phyloP scores from a whole-genome alignment of 1,140 invertebrate genomes.

The Apis florea region DNA sequence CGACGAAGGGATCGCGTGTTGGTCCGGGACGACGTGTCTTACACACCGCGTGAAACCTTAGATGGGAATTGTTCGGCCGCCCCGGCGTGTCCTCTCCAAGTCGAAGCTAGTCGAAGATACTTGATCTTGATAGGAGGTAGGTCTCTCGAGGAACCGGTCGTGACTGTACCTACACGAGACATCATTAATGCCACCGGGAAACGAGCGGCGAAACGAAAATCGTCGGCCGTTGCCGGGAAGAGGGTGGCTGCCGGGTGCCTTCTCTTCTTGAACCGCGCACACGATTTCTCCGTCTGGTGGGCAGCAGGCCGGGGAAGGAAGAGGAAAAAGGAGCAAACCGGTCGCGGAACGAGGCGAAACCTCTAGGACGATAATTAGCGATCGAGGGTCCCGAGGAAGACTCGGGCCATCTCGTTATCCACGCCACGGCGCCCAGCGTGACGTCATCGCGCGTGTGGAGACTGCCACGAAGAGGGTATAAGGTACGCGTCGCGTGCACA shows the following conservation, averaged over 20 bases:
- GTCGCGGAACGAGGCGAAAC: slow-evolving; percentile 56
- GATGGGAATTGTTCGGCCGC: slow-evolving; percentile 23
- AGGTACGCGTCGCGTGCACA: slow-evolving; percentile 33
- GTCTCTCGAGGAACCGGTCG: slow-evolving; percentile 62
- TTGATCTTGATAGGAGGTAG: slow-evolving; percentile 62
- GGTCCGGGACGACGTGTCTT: slow-evolving; percentile 17
- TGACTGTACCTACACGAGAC: slow-evolving; percentile 64
- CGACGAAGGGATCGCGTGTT: slow-evolving; percentile 3
- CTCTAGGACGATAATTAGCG: slow-evolving; percentile 72
- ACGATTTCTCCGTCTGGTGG: slow-evolving; percentile 42
- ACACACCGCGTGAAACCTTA: slow-evolving; percentile 39
- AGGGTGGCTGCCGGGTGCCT: slow-evolving; percentile 28
- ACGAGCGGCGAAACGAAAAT: slow-evolving; percentile 55
- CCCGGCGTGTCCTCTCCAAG: slow-evolving; percentile 16
- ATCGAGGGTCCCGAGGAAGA: slow-evolving; percentile 61
- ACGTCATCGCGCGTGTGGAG: slow-evolving; percentile 65
- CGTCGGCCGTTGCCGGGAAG: slow-evolving; percentile 31
- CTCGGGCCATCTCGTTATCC: slow-evolving; percentile 69
- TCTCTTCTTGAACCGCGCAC: slow-evolving; percentile 15
- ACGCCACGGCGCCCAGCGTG: slow-evolving; percentile 67
- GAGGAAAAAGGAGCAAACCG: slow-evolving; percentile 12
- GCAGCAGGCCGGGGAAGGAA: not conserved
- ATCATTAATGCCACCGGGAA: slow-evolving; percentile 63
- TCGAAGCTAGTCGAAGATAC: slow-evolving; percentile 42
- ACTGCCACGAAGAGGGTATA: slow-evolving; percentile 28